Conservation (phyloP, 2,888 invertebrate genomes). For the Agapostemon virescens region DNA sequence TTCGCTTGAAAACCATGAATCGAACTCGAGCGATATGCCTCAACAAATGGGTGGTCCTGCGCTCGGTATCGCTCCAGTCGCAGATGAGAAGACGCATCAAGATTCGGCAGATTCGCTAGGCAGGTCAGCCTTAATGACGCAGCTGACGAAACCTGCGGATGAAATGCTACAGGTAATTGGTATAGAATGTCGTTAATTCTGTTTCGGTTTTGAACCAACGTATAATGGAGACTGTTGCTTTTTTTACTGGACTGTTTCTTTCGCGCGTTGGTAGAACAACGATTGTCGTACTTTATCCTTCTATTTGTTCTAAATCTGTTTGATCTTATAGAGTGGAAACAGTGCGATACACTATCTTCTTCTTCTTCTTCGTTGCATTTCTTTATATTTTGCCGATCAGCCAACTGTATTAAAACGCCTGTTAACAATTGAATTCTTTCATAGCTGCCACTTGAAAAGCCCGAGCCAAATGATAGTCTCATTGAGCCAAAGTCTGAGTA, state of each 20-base stretch:
- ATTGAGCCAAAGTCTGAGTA: constrained; percentile 89
- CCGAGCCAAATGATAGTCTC: constrained; percentile 82
- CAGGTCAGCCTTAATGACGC: constrained; percentile 79
- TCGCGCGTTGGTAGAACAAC: constrained; percentile 78
- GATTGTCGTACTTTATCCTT: constrained; percentile 76
- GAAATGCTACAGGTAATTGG: constrained; percentile 77
- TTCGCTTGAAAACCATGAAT: constrained; percentile 82
- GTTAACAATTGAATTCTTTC: constrained; percentile 27
- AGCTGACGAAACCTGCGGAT: constrained; percentile 79
- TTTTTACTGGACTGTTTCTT: constrained; percentile 67
- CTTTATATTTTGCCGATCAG: background rate
- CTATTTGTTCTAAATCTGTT: constrained; percentile 66
- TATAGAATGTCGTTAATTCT: background rate
- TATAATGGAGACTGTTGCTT: constrained; percentile 71
- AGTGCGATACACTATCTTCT: constrained; percentile 71
- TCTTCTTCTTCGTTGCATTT: constrained; percentile 11
- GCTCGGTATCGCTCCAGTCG: constrained; percentile 80
- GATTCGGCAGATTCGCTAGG: constrained; percentile 77
- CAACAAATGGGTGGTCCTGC: constrained; percentile 76
- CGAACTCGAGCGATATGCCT: constrained; percentile 81
- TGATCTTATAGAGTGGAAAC: constrained; percentile 77
- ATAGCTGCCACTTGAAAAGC: constrained; percentile 81
- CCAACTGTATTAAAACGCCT: too few relatives aligned
- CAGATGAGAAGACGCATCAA: constrained; percentile 76
- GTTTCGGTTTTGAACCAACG: constrained; percentile 68